A percentile compares a stretch with the other conserved stretches of the same genome.
Conservation (phyloP, 2,113 vertebrate genomes). For the Engraulis encrasicolus region DNA sequence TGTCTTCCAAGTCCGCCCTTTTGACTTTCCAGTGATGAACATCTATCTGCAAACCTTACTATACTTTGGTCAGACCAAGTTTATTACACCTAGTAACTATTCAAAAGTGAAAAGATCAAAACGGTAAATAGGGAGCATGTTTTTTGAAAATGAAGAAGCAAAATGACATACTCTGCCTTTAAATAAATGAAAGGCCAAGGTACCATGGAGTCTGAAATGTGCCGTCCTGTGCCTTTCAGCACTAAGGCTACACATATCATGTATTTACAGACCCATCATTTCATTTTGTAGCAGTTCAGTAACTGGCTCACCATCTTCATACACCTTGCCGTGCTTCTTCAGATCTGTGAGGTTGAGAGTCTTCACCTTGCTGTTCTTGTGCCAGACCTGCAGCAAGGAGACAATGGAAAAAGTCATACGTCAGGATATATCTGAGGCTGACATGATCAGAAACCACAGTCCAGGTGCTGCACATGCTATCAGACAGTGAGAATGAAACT, state of each 20-base stretch:
- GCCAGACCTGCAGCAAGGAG: slow-evolving; percentile 83
- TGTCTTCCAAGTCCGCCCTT: no score
- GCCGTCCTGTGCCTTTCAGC: not conserved
- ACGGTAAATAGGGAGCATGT: no score
- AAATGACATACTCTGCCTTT: no score
- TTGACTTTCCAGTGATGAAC: no score
- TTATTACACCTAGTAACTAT: no score
- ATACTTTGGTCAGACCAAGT: no score
- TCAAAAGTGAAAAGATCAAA: no score
- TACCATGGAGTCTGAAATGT: no score
- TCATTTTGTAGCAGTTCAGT: not conserved
- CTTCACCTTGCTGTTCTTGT: slow-evolving; percentile 91
- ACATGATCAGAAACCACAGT: not conserved
- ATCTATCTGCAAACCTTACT: no score
- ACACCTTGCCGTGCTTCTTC: slow-evolving; percentile 91
- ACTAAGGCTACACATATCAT: not conserved
- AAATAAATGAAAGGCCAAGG: no score
- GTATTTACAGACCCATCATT: not conserved
- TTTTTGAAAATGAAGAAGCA: no score
- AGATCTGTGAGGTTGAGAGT: slow-evolving; percentile 87
- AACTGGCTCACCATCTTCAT: slow-evolving; percentile 84
- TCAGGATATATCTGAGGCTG: slow-evolving; percentile 16
- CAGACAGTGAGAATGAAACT: accelerated
- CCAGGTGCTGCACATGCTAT: slow-evolving; percentile 9
- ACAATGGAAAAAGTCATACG: not conserved